phyloP scores from a whole-genome alignment of 2,797 vertebrate genomes.

The Scolopax rusticola region DNA sequence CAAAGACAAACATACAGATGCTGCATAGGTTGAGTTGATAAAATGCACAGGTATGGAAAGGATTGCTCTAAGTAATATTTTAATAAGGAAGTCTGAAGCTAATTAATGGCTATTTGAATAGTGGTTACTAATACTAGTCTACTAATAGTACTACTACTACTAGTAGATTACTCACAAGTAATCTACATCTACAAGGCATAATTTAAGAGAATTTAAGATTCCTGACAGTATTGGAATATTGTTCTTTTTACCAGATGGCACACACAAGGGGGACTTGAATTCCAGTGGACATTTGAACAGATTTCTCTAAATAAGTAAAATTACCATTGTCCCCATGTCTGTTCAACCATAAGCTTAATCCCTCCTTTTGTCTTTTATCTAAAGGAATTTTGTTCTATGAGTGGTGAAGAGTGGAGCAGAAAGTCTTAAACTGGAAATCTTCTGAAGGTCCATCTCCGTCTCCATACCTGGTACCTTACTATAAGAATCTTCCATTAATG shows the following conservation, averaged over 20 bases:
- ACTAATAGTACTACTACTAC: too few species aligned
- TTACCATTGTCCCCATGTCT: fast-evolving
- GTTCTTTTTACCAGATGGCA: background rate
- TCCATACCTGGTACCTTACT: background rate
- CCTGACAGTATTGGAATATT: background rate
- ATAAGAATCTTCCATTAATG: background rate
- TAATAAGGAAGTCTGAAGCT: background rate
- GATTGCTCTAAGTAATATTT: background rate
- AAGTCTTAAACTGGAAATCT: background rate
- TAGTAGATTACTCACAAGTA: background rate
- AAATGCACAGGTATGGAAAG: background rate
- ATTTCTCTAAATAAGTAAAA: background rate
- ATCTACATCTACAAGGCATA: background rate
- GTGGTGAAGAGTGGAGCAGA: background rate
- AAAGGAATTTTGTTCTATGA: background rate
- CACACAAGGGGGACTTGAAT: background rate
- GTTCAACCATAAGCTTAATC: background rate
- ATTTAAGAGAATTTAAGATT: background rate
- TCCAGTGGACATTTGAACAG: background rate
- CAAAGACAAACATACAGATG: background rate
- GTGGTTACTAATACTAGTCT: background rate
- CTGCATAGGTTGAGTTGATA: background rate
- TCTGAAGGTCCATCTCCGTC: background rate
- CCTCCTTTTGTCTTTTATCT: background rate
- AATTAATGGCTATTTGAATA: background rate